These are phyloP conservation scores for Pegea sp. DNA, from an alignment of 23 tunicate species.

Conservation along the genomic window DNA sequence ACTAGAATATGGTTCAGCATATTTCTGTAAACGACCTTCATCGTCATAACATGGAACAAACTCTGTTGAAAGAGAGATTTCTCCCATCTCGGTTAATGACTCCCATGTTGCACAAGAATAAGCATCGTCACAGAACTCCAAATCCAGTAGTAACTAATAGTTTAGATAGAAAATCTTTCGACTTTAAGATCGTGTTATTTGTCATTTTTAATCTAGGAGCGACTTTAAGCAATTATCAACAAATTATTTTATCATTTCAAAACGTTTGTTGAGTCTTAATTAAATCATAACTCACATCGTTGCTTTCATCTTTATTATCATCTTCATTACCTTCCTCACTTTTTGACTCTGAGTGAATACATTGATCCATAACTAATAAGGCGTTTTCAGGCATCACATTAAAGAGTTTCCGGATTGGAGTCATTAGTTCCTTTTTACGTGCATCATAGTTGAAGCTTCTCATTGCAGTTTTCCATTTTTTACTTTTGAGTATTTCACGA, in stretches of 20 bases:
- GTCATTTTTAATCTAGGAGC: too few relatives aligned
- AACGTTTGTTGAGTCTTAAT: not conserved
- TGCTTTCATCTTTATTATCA: too few relatives aligned
- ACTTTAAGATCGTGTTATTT: not conserved
- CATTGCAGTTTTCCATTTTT: constrained; percentile 25
- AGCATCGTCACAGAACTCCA: constrained; percentile 25
- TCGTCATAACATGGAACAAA: not conserved
- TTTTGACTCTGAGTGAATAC: not conserved
- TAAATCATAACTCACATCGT: too few relatives aligned
- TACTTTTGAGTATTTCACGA: constrained; percentile 12
- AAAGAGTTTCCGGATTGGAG: constrained; percentile 21
- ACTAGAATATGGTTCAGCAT: not conserved
- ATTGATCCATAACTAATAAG: constrained; percentile 1
- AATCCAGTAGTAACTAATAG: constrained; percentile 8
- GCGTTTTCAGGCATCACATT: constrained; percentile 21
- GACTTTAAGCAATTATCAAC: too few relatives aligned
- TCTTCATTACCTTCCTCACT: not conserved
- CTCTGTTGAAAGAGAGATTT: not conserved
- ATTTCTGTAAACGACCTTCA: not conserved
- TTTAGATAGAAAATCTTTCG: not conserved
- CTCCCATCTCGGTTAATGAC: not conserved
- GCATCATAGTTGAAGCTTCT: constrained; percentile 1
- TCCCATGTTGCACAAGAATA: constrained; percentile 13
- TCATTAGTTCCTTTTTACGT: constrained; percentile 1
- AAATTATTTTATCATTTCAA: not conserved